Base-by-base conservation (phyloP, 2,888 invertebrate species). In the Amblyjoppa fuscipennis region DNA sequence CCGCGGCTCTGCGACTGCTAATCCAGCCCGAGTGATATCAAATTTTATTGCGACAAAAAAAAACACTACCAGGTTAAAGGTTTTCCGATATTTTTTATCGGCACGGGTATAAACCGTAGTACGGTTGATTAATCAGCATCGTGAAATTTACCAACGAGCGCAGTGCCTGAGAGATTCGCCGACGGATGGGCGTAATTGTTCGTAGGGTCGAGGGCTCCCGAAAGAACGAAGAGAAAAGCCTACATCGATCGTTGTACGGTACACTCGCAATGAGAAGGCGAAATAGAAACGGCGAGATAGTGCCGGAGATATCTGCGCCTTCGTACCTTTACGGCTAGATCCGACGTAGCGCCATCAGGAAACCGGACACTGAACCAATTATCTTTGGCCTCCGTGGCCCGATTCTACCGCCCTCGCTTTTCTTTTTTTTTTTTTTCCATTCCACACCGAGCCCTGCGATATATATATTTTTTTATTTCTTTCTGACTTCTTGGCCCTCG, bases 381-480 rank as follows among this genome's bases (percentile, higher is more conserved):
- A 85, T 79, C 78, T 82, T 75, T 69, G 66, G 66, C 34, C 51
- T 77, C 34, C 74, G 77, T 84, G 81, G 64, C 74, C 69, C 38
- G 68, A 68, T 73, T 66, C 41, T 41, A 25, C 49, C 56, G 4
- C 45, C 13, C 28, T 75, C n/a, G 41, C 5, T 49, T 71, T 31
- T 45, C 11, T 34, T 34, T 41, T 20, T 41, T 20, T 25, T 66
- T 70, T 9, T 70, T 9, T 28, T 3, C 16, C 41, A 56, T 71
- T 59, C 38, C 56, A 56, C 66, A 41, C 56, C 25, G 53, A 78
- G 31, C 31, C 59, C 49, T 53, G 11, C 69, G 25, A 31, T 70
- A 69, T 73, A 70, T 74, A 61, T 31, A 20, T 51, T 53, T 53
- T 53, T 5, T 53, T 53, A 20, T n/a, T 16, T 70, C 64, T 81